A percentile compares a stretch with the other conserved stretches of the same genome.
Evolutionary conservation across 2,888 invertebrate species (phyloP).

Genomic region (Pediacus dermestoides): DNA sequence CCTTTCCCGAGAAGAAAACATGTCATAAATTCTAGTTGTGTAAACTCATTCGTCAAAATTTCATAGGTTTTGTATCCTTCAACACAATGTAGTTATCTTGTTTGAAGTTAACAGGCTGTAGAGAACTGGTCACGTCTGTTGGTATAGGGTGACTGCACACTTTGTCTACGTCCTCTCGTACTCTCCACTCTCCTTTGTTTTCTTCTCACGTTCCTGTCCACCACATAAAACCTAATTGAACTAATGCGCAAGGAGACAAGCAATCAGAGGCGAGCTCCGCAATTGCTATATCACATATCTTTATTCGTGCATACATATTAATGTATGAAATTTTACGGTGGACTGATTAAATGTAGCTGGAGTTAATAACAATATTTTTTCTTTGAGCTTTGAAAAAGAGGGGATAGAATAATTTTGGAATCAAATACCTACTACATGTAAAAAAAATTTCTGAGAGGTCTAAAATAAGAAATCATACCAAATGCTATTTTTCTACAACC

Average conservation of each 20-base stretch:
- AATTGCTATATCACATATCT: conserved; percentile 19
- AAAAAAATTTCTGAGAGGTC: no score
- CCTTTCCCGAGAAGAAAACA: neutral
- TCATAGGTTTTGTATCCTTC: conserved; percentile 1
- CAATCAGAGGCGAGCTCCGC: conserved; percentile 31
- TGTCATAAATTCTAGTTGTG: conserved; percentile 6
- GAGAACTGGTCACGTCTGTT: conserved; percentile 12
- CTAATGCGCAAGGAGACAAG: conserved; percentile 37
- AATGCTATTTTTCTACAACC: no score
- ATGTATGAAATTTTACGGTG: no score
- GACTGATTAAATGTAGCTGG: no score
- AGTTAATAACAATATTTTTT: no score
- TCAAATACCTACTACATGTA: no score
- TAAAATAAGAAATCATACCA: no score
- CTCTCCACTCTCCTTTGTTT: conserved; percentile 17
- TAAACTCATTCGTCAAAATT: conserved; percentile 12
- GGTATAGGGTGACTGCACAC: conserved; percentile 12
- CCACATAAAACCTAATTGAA: conserved; percentile 40
- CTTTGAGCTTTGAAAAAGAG: no score
- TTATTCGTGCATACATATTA: no score
- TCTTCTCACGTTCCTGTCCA: conserved; percentile 34
- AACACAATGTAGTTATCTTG: conserved; percentile 12
- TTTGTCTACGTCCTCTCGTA: conserved; percentile 12
- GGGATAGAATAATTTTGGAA: no score
- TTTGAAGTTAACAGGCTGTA: conserved; percentile 8